Conservation (phyloP, 2,113 vertebrate species). For the Tichodroma muraria region DNA sequence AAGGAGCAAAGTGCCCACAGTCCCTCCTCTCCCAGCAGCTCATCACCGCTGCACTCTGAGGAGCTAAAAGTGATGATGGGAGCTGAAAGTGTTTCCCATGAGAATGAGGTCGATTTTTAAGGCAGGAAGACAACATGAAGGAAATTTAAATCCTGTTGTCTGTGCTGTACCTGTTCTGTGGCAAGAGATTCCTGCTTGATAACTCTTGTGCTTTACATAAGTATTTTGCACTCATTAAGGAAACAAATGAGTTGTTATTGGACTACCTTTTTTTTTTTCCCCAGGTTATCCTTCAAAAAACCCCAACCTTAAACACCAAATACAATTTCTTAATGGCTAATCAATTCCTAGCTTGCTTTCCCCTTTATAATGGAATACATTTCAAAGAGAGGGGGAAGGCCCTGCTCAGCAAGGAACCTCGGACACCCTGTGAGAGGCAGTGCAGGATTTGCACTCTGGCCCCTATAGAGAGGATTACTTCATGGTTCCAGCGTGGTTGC, state of each 20-base stretch:
- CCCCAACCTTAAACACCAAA: not conserved
- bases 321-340: not conserved
- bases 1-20: not conserved
- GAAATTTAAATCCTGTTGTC: not conserved
- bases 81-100: not conserved
- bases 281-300: not conserved
- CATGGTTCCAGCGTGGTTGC: not conserved
- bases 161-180: slow-evolving; percentile 13
- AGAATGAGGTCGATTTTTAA: not conserved
- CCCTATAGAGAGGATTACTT: not conserved
- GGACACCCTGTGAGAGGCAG: not conserved
- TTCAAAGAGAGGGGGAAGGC: not conserved
- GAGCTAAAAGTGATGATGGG: not conserved
- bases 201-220: slow-evolving; percentile 41
- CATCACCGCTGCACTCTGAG: not conserved
- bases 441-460: not conserved
- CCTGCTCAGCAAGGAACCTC: not conserved
- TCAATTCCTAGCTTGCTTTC: not conserved
- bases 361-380: not conserved
- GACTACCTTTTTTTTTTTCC: not conserved
- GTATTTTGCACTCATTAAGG: not conserved
- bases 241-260: not conserved
- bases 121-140: not conserved
- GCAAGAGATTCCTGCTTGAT: slow-evolving; percentile 44
- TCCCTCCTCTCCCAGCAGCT: not conserved